Evolutionary conservation across 2,888 invertebrate genomes (phyloP), one percentile per base, ranked within the genome.

Genomic region (Drosophila merina): DNA sequence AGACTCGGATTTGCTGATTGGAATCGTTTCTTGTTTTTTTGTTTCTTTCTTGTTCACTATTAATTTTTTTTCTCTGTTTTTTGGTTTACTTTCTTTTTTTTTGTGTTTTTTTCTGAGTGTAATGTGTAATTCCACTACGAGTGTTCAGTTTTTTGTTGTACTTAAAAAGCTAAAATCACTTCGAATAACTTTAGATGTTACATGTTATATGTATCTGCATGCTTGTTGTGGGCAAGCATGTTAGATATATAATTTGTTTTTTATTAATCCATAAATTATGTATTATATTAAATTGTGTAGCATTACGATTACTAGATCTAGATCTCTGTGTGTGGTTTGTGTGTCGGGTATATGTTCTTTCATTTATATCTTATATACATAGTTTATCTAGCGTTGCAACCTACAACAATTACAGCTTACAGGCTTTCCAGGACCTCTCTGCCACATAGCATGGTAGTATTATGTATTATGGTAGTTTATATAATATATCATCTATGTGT

Each of bases 1-100:
- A 82, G 81, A 79, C 81, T 80, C 76, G 80, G 81, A 77, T 84
- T 78, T 75, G 80, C 76, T 79, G 55, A 66, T 67, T 67, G 67
- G 72, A 66, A 72, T 73, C 48, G 42, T 57, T 48, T 63, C 54
- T 47, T 47, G 30, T 55, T 54, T 45, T 47, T 40, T 47, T 40
- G 4, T 52, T 33, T 50, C 36, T 50, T 40, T 40, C 40, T 42
- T 20, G 47, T 57, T 57, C 8, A 49, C 50, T 59, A 51, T 44
- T 49, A 36, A 30, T 44, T 30, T 55, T 31, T 31, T 55, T 10
- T 38, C 20, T 38, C n/a, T 38, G 38, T 10, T 10, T 38, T 20
- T 20, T 20, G 20, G 20, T 20, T 20, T 20, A 20, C 30, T 30
- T 33, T 20, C 20, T 20, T 20, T 20, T 20, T 20, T 20, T 20